Conservation (phyloP, 1,140 invertebrate species). For the Drosophila nikananu region DNA sequence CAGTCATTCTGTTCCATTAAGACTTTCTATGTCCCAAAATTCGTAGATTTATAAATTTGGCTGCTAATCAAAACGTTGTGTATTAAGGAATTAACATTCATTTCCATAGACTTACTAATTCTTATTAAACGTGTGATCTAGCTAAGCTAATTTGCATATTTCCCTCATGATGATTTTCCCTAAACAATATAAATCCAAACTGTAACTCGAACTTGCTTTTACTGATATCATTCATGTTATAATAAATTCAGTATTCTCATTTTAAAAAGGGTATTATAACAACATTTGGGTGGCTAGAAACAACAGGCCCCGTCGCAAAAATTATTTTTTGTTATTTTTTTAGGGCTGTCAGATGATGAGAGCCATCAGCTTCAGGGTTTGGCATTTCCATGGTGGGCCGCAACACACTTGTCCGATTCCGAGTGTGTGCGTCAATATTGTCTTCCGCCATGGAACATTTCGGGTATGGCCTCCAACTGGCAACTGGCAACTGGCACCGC, state of each 20-base stretch:
- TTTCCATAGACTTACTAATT: neutral
- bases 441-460: constrained; percentile 53
- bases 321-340: constrained; percentile 40
- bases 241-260: neutral
- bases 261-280: constrained; percentile 39
- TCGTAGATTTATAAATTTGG: no score
- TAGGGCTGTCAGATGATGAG: constrained; percentile 50
- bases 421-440: constrained; percentile 22
- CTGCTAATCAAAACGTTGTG: neutral
- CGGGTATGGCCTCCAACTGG: constrained; percentile 51
- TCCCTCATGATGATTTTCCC: neutral
- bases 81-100: neutral
- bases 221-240: no score
- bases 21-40: no score
- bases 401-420: constrained; percentile 65
- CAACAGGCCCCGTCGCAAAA: constrained; percentile 16
- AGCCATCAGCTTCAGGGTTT: constrained; percentile 46
- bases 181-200: no score
- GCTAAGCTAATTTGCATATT: neutral
- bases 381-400: constrained; percentile 54
- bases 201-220: neutral
- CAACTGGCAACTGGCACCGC: constrained; percentile 64
- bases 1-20: no score
- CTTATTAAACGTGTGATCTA: neutral
- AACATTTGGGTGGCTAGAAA: constrained; percentile 15